Evolutionary conservation across 2,113 vertebrate species (phyloP), one percentile per base, ranked within the genome.

Genomic region (Hylia prasina): DNA sequence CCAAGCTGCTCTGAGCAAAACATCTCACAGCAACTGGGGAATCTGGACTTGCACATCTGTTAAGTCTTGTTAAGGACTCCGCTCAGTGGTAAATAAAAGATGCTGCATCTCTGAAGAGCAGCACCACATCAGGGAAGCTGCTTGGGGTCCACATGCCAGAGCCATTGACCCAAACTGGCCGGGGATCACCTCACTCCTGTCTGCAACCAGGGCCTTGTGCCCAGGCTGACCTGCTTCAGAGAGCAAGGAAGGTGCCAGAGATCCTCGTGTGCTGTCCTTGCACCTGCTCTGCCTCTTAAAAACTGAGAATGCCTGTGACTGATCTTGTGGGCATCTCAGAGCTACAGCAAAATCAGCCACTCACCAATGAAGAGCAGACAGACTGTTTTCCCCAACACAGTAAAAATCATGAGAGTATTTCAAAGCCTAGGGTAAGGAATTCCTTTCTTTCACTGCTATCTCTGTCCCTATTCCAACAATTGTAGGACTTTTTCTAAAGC

Each of bases 61-160:
- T n/a, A n/a, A 64, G 21, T 66, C 57, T 90, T 90, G 91, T 33
- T 75, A 93, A 94, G 82, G 56, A 93, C 91, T 95, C 94, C 93
- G 70, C 91, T 93, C 75, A 82, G 93, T 90, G 91, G 96, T 63
- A 90, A 66, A 47, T 58, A 54, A 35, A 94, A 95, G 88, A 60
- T 51, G 57, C 35, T 95, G 70, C 93, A 87, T 33, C 31, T 65
- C n/a, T 35, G 27, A 71, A 83, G 27, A 9, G 28, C 2, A 7
- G 15, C 63, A 89, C 10, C 8, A 15, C 5, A 0, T 65, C 42
- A 69, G 56, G 10, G 22, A 81, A 54, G 28, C 13, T 0, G 0
- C 18, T 44, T 56, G 35, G 16, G 18, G 10, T 44, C 33, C 42
- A 15, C 2, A 3, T 28, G 10, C 23, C 63, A 19, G 20, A 54